Base-by-base conservation (phyloP, 2,797 vertebrate species). In the Galago senegalensis region DNA sequence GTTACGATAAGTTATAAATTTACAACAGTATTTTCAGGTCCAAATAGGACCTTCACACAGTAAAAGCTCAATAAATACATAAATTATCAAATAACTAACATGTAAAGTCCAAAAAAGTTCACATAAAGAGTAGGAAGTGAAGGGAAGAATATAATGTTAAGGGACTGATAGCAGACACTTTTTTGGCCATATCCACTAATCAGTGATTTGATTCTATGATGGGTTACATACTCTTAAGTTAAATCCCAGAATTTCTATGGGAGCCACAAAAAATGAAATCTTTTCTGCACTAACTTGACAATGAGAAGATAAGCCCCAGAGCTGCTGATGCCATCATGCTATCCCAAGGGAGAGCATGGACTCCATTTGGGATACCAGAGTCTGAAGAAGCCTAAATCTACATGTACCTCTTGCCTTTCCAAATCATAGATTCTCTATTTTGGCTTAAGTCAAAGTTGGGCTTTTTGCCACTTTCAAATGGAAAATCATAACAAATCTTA, bases 391-490 rank as follows among this genome's bases (percentile, higher is more conserved):
- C n/a, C 8, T 69, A 29, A 79, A 82, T 58, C 67, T 46, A 93
- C 31, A 76, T 0, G 46, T 21, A 85, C 31, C 72, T 88, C 29
- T 53, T 13, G 7, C 63, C 14, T 83, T 86, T 93, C 67, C 75
- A 58, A 73, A 73, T 73, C 72, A 49, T 18, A 91, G 73, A 93
- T 34, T 34, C 40, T 4, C 43, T 69, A 49, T 85, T 84, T 25
- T 43, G 29, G 46, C n/a, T 87, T 84, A 77, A 46, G 7, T 37
- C 49, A 69, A 46, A 90, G 13, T 25, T 75, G 80, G 40, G 16
- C 75, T 93, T 89, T 90, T 67, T 81, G 70, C 29, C 37, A 76
- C 56, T 90, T 90, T 90, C 73, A 88, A 77, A 16, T 92, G 34
- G 67, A 92, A 87, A 72, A 60, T 58, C 10, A 0, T 40, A 91